Evolutionary conservation across 2,797 vertebrate genomes (phyloP).

Genomic region (Dipus sagitta): DNA sequence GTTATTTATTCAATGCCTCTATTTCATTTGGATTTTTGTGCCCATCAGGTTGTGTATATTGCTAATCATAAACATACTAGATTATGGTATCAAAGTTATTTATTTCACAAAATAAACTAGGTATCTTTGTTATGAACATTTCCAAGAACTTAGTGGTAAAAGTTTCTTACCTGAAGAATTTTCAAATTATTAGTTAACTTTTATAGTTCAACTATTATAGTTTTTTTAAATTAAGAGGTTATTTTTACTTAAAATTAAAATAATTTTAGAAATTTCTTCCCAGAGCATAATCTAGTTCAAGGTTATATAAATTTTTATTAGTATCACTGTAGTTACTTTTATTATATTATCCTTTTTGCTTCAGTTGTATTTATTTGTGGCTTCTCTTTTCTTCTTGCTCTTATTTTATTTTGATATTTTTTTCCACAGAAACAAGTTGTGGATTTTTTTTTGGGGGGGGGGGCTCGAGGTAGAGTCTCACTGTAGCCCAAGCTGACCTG

Average conservation of each 20-base stretch:
- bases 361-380: neutral
- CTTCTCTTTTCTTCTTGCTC: neutral
- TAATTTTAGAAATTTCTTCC: neutral
- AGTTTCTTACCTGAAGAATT: neutral
- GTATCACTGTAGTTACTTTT: neutral
- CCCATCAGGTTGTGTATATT: neutral
- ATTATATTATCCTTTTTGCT: neutral
- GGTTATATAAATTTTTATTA: neutral
- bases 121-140: neutral
- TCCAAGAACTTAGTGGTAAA: neutral
- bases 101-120: neutral
- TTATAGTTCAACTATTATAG: neutral
- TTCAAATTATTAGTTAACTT: constrained; percentile 24
- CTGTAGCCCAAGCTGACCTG: no score
- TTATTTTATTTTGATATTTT: neutral
- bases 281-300: neutral
- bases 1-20: neutral
- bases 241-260: neutral
- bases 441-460: neutral
- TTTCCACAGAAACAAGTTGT: neutral
- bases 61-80: neutral
- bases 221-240: neutral
- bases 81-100: neutral
- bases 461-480: no score
- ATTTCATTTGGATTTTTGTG: constrained; percentile 28